Conservation (phyloP, 1,140 invertebrate genomes). For the Drosophila orena region DNA sequence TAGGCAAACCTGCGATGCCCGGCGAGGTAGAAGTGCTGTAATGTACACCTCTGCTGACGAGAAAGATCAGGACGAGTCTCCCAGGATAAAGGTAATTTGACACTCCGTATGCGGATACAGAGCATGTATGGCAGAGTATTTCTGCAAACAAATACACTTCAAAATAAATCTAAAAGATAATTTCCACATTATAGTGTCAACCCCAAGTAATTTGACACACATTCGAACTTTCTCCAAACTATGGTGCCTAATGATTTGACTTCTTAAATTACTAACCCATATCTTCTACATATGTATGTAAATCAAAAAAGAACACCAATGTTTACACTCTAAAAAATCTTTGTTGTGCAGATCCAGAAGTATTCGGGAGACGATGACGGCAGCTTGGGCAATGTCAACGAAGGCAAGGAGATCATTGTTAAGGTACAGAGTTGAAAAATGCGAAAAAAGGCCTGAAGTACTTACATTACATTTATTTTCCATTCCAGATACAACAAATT, state of each 20-base stretch:
- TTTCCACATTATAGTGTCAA: no score
- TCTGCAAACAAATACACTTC: no score
- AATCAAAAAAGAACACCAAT: neutral
- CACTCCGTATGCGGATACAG: neutral
- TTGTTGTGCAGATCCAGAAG: slow-evolving; percentile 17
- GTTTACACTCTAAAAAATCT: neutral
- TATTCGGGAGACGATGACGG: slow-evolving; percentile 9
- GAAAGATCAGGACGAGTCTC: neutral
- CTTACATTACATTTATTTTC: neutral
- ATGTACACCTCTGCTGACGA: no score
- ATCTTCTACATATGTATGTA: no score
- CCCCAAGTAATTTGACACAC: no score
- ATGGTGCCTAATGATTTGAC: no score
- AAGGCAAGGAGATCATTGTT: slow-evolving; percentile 41
- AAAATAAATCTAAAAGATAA: no score
- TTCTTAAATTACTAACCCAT: no score
- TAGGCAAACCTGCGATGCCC: slow-evolving; percentile 37
- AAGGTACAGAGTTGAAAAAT: slow-evolving; percentile 6
- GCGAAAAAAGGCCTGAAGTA: rapidly evolving
- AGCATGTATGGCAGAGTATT: no score
- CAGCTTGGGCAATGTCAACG: neutral
- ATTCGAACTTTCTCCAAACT: no score
- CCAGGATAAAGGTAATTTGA: slow-evolving; percentile 10
- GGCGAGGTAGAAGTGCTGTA: slow-evolving; percentile 10
- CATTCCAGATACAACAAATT: slow-evolving; percentile 30